Evolutionary conservation across 2,797 vertebrate genomes (phyloP).

Genomic region (Anguilla obscura): DNA sequence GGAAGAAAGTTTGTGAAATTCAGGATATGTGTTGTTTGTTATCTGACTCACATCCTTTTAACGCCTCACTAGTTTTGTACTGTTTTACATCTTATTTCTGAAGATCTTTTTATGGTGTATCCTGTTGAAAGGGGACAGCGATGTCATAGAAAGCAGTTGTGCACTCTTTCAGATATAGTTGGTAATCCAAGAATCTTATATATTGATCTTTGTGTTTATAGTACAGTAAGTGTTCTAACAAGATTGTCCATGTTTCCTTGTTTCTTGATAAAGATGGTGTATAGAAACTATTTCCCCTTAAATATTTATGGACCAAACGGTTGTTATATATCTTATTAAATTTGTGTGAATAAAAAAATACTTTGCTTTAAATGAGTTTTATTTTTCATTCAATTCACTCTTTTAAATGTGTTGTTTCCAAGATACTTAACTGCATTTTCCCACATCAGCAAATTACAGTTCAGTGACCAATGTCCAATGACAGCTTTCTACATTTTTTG

Average conservation of each 20-base stretch:
- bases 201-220: constrained; percentile 99
- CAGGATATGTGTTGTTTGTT: constrained; percentile 99
- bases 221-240: constrained; percentile 99
- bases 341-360: constrained; percentile 99
- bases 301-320: constrained; percentile 99
- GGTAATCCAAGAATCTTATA: constrained; percentile 90
- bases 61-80: constrained; percentile 99
- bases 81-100: constrained; percentile 96
- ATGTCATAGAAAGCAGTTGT: constrained; percentile 89
- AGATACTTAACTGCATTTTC: constrained; percentile 29
- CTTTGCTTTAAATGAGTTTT: constrained; percentile 98
- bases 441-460: constrained; percentile 15
- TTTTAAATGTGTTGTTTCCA: constrained; percentile 62
- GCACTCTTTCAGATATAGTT: constrained; percentile 95
- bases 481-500: constrained; percentile 57
- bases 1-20: constrained; percentile 99
- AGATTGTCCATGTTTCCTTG: constrained; percentile 99
- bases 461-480: constrained; percentile 36
- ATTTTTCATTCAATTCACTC: constrained; percentile 75
- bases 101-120: constrained; percentile 99
- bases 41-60: constrained; percentile 96
- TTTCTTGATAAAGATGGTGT: constrained; percentile 99
- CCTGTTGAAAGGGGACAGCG: constrained; percentile 92
- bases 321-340: constrained; percentile 99
- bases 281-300: constrained; percentile 99